phyloP scores from a whole-genome alignment of 1,140 invertebrate genomes.

The Galleria mellonella region DNA sequence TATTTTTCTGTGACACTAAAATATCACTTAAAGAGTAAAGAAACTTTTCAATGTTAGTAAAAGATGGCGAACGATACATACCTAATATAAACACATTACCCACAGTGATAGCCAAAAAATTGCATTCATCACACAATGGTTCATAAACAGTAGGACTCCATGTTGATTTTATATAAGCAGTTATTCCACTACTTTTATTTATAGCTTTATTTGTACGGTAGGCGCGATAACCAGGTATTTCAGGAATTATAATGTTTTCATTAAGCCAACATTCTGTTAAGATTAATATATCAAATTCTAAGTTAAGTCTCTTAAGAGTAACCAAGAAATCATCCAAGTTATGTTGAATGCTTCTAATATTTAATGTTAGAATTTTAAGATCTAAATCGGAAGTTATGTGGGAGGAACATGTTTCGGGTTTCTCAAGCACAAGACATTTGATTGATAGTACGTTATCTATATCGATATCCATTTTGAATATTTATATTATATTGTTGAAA shows the following conservation, averaged over 20 bases:
- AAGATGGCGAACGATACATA: slow-evolving; percentile 10
- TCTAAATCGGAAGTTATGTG: not conserved
- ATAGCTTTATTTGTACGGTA: slow-evolving; percentile 2
- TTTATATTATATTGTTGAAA: not conserved
- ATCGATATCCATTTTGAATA: not conserved
- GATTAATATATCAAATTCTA: slow-evolving; percentile 6
- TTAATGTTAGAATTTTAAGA: slow-evolving; percentile 7
- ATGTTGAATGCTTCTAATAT: slow-evolving; percentile 9
- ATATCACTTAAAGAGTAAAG: slow-evolving; percentile 5
- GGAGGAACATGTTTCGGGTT: not conserved
- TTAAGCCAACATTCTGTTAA: slow-evolving; percentile 10
- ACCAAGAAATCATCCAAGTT: slow-evolving; percentile 8
- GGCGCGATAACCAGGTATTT: slow-evolving; percentile 1
- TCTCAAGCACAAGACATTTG: no score
- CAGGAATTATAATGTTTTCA: not conserved
- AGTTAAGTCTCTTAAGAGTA: not conserved
- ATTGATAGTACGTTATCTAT: not conserved
- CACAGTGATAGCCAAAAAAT: slow-evolving; percentile 2
- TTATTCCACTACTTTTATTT: slow-evolving; percentile 8
- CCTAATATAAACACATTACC: not conserved
- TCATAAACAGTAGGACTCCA: not conserved
- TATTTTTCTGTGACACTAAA: no score
- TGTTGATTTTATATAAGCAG: slow-evolving; percentile 2
- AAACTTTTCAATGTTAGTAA: slow-evolving; percentile 2
- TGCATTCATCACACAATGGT: slow-evolving; percentile 1